These are phyloP conservation scores for Andricus curvator DNA, from an alignment of 2,888 invertebrate genomes.

Conservation along the genomic window DNA sequence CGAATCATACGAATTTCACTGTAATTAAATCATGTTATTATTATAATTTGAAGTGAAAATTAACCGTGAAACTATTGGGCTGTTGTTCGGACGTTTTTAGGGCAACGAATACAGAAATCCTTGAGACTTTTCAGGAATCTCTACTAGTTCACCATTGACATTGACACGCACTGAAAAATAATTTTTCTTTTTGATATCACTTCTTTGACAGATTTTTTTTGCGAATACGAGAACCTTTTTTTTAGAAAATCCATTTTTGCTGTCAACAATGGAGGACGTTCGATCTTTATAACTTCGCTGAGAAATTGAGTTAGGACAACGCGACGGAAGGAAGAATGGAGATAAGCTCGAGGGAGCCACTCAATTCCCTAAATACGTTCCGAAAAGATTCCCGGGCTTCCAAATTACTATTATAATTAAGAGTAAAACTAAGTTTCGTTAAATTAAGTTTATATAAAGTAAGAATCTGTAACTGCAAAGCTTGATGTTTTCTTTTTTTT, in stretches of 20 bases:
- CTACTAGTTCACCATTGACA: not conserved
- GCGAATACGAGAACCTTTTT: not conserved
- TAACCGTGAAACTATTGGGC: too few species aligned
- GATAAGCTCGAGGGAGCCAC: slow-evolving; percentile 11
- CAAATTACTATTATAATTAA: slow-evolving; percentile 8
- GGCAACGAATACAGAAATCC: too few species aligned
- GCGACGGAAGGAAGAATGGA: slow-evolving; percentile 6
- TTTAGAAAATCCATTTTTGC: slow-evolving; percentile 20
- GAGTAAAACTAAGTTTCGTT: not conserved
- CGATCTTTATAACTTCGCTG: slow-evolving; percentile 30
- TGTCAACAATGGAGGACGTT: slow-evolving; percentile 28
- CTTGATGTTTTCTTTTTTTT: too few species aligned
- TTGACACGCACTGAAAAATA: not conserved
- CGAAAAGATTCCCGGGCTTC: not conserved
- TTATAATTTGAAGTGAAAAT: too few species aligned
- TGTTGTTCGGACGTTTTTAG: too few species aligned
- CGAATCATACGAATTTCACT: too few species aligned
- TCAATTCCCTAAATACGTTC: slow-evolving; percentile 29
- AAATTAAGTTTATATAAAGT: not conserved
- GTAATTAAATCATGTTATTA: too few species aligned
- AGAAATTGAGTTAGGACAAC: slow-evolving; percentile 22
- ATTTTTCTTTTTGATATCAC: not conserved
- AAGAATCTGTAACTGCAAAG: not conserved
- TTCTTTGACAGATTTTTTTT: not conserved
- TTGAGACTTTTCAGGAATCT: not conserved